Conservation (phyloP, 2,888 invertebrate genomes). For the Colletes collaris region DNA sequence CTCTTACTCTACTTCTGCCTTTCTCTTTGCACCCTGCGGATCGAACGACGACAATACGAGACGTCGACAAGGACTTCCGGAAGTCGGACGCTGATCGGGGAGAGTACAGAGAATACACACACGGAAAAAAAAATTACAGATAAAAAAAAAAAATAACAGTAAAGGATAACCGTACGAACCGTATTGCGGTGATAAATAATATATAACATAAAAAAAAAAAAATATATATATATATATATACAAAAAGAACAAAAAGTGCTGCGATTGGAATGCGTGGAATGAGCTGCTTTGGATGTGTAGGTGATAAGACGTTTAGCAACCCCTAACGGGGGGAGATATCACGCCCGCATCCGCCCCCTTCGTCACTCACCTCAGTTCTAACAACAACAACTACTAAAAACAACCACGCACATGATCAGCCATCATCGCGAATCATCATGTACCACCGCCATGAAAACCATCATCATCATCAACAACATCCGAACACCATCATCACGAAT, state of each 20-base stretch:
- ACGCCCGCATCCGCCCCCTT: conserved; percentile 72
- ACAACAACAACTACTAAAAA: conserved; percentile 59
- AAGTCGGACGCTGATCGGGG: conserved; percentile 31
- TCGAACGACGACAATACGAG: conserved; percentile 52
- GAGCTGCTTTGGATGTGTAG: conserved; percentile 84
- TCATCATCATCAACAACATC: conserved; percentile 59
- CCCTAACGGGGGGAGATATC: conserved; percentile 74
- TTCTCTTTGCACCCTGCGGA: conserved; percentile 64
- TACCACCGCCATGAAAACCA: conserved; percentile 14
- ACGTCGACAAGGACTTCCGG: conserved; percentile 48
- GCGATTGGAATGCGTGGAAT: conserved; percentile 82
- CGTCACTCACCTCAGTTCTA: conserved; percentile 64
- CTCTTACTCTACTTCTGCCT: conserved; percentile 43
- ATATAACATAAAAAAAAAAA: conserved; percentile 10
- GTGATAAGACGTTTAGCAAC: conserved; percentile 84
- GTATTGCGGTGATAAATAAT: not conserved
- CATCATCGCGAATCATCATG: conserved; percentile 57
- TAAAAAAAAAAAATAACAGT: not conserved
- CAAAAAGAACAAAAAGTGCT: conserved; percentile 45
- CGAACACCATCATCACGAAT: conserved; percentile 42
- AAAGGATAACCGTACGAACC: not conserved
- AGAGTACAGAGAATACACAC: conserved; percentile 9
- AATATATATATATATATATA: not conserved
- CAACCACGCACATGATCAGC: conserved; percentile 52
- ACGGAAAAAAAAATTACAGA: not conserved